These are phyloP conservation scores for Mionectes macconnelli DNA, from an alignment of 2,113 vertebrate species.

Conservation along the genomic window DNA sequence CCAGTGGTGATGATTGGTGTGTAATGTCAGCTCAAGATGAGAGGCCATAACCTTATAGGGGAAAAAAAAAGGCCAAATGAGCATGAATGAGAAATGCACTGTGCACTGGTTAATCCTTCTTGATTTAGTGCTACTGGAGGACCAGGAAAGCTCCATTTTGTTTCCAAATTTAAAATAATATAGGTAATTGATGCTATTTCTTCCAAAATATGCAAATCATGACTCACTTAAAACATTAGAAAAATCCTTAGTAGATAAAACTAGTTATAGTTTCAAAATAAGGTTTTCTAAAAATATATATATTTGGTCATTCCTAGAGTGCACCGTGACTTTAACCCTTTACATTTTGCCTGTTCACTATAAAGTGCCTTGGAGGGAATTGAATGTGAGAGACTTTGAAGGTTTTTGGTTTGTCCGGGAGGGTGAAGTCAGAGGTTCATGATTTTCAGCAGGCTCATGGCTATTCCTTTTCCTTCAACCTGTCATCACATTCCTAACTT, in stretches of 20 bases:
- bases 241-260: neutral
- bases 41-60: neutral
- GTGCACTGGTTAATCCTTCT: neutral
- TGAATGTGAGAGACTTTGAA: neutral
- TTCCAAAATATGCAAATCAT: neutral
- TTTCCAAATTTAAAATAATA: neutral
- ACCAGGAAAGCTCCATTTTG: neutral
- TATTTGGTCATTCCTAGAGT: neutral
- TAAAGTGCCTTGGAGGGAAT: neutral
- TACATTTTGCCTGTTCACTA: neutral
- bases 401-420: neutral
- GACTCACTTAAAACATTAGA: neutral
- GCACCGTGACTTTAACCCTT: neutral
- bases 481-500: neutral
- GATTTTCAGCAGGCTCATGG: neutral
- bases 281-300: neutral
- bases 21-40: conserved; percentile 1
- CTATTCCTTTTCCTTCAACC: neutral
- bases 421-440: neutral
- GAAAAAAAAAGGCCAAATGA: neutral
- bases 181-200: neutral
- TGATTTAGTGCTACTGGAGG: neutral
- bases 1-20: neutral
- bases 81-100: neutral
- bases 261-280: neutral